Base-by-base conservation (phyloP, 2,797 vertebrate genomes). In the Muscicapa comitata region DNA sequence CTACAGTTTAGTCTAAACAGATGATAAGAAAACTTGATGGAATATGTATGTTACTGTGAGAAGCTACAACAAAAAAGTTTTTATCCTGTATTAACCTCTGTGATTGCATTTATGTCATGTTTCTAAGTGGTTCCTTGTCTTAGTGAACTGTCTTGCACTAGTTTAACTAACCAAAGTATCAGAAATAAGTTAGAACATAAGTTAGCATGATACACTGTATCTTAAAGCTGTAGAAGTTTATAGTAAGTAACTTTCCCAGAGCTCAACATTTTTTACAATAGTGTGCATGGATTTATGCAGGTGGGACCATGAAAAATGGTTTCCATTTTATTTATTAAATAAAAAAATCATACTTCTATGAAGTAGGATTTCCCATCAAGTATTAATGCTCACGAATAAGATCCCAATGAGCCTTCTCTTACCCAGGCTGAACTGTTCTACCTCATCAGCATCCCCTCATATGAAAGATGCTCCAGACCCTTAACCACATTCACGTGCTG, bases 61-160 rank as follows among this genome's bases (percentile, higher is more conserved):
- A 76, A 81, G 25, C 13, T 72, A 63, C 29, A 90, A 45, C 33
- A 90, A 94, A 31, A 24, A 50, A 45, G 11, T 53, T 87, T 88
- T 85, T 63, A 91, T 72, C 50, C 28, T 78, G 10, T 73, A 47
- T 92, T 92, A 88, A 89, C 68, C 31, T 92, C 31, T 67, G 53
- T 70, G 47, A 71, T 68, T 84, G 42, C 35, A 59, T 65, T 51
- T 83, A 4, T 82, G 24, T 23, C 37, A 94, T 28, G 35, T 72
- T 96, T 68, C 17, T 65, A 70, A 90, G 38, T 48, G 23, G n/a
- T 48, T 79, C 31, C 31, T 61, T 4, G 3, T 58, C 23, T 48
- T 50, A 48, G 33, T 57, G 65, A 83, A 31, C 25, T 83, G 25
- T 9, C 37, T 77, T 85, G 38, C 25, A 38, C 28, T 9, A 43